Evolutionary conservation across 2,888 invertebrate species (phyloP).

Genomic region (Tethea ocularis): DNA sequence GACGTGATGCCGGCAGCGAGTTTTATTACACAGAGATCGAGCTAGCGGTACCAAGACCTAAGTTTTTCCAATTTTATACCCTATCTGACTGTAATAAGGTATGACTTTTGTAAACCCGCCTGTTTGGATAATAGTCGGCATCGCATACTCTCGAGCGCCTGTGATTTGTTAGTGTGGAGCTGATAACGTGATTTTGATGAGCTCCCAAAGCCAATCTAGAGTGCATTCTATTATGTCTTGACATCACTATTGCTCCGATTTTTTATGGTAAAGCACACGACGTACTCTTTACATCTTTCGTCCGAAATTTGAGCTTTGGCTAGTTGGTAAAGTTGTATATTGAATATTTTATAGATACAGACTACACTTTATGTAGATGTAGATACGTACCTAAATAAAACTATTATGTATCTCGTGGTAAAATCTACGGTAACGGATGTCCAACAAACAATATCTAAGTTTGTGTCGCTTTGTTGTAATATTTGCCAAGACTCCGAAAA

Average conservation of each 20-base stretch:
- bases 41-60: conserved; percentile 29
- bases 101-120: conserved; percentile 1
- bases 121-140: conserved; percentile 24
- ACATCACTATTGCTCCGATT: conserved; percentile 22
- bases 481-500: conserved; percentile 69
- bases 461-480: conserved; percentile 72
- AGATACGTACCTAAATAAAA: no score
- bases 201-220: conserved; percentile 36
- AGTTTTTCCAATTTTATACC: conserved; percentile 23
- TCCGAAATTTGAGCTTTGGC: no score
- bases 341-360: no score
- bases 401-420: conserved; percentile 16
- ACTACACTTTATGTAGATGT: background rate
- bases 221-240: conserved; percentile 39
- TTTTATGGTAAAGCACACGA: conserved; percentile 22
- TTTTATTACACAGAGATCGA: conserved; percentile 46
- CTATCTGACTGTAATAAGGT: conserved; percentile 29
- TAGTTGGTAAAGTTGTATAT: no score
- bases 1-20: conserved; percentile 42
- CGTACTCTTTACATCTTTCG: no score
- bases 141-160: conserved; percentile 28
- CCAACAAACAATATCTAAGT: conserved; percentile 74
- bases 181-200: conserved; percentile 69
- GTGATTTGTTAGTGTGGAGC: conserved; percentile 49
- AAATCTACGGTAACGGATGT: conserved; percentile 56